phyloP scores from a whole-genome alignment of 2,888 invertebrate genomes.

The Darwinula stevensoni region DNA sequence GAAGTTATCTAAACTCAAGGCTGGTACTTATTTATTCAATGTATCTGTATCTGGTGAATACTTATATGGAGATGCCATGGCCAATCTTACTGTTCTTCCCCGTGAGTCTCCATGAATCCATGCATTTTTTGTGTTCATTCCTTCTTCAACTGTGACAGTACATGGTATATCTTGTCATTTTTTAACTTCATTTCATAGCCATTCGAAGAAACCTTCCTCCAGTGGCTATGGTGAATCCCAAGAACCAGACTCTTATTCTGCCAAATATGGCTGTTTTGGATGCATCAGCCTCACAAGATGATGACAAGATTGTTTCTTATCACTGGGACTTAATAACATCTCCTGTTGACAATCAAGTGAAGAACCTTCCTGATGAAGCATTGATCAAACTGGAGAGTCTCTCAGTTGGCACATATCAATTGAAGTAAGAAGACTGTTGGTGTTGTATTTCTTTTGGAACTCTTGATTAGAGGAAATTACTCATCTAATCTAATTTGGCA shows the following conservation, averaged over 20 bases:
- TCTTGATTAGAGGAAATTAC: too few relatives aligned
- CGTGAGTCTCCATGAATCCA: too few relatives aligned
- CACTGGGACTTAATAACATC: constrained; percentile 76
- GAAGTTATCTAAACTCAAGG: too few relatives aligned
- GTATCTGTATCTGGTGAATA: too few relatives aligned
- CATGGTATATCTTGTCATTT: too few relatives aligned
- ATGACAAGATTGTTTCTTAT: constrained; percentile 56
- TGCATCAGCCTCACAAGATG: constrained; percentile 35
- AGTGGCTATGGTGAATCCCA: constrained; percentile 52
- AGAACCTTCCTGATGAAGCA: constrained; percentile 34
- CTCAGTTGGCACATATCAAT: constrained; percentile 64
- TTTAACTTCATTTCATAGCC: too few relatives aligned
- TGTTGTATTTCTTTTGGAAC: neutral
- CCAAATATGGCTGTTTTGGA: constrained; percentile 78
- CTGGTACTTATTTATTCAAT: too few relatives aligned
- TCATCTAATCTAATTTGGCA: too few relatives aligned
- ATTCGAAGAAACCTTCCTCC: constrained; percentile 58
- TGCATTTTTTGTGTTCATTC: too few relatives aligned
- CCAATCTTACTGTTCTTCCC: constrained; percentile 69
- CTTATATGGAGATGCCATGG: too few relatives aligned
- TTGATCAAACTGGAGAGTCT: constrained; percentile 59
- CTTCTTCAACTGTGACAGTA: too few relatives aligned
- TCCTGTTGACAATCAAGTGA: constrained; percentile 52
- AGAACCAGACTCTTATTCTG: constrained; percentile 52
- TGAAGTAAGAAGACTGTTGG: constrained; percentile 22